Conservation (phyloP, 2,888 invertebrate genomes). For the Eudemis profundana region DNA sequence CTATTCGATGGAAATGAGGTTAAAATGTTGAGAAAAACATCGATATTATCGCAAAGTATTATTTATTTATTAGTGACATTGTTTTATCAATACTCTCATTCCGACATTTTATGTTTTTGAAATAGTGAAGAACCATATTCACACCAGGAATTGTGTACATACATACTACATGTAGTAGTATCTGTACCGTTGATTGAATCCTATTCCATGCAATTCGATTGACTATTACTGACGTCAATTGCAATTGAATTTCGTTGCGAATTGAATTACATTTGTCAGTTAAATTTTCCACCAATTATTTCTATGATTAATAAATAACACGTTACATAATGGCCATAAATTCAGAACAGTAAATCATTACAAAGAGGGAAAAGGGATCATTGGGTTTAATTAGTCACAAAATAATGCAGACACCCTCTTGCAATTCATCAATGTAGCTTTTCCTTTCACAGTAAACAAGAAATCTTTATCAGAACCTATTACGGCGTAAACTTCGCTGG, state of each 20-base stretch:
- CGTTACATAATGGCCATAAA: not conserved
- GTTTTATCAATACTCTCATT: too few species aligned
- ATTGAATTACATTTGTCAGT: not conserved
- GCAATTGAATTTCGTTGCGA: not conserved
- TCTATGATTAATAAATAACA: not conserved
- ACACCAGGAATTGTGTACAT: too few species aligned
- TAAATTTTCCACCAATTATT: not conserved
- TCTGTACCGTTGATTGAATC: not conserved
- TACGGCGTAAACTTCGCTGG: not conserved
- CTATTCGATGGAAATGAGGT: not conserved
- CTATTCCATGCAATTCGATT: not conserved
- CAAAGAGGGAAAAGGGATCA: not conserved
- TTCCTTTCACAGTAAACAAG: not conserved
- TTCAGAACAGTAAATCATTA: not conserved
- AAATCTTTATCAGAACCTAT: not conserved
- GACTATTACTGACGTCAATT: not conserved
- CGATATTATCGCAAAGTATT: not conserved
- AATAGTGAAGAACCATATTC: too few species aligned
- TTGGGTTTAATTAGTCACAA: not conserved
- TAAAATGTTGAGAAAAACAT: not conserved
- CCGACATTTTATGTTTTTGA: too few species aligned
- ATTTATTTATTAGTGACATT: too few species aligned
- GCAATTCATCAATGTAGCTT: slow-evolving; percentile 7
- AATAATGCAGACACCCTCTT: not conserved
- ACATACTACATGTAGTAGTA: not conserved